phyloP scores from a whole-genome alignment of 92 coral and sea anemone species.

The Pocillopora meandrina region DNA sequence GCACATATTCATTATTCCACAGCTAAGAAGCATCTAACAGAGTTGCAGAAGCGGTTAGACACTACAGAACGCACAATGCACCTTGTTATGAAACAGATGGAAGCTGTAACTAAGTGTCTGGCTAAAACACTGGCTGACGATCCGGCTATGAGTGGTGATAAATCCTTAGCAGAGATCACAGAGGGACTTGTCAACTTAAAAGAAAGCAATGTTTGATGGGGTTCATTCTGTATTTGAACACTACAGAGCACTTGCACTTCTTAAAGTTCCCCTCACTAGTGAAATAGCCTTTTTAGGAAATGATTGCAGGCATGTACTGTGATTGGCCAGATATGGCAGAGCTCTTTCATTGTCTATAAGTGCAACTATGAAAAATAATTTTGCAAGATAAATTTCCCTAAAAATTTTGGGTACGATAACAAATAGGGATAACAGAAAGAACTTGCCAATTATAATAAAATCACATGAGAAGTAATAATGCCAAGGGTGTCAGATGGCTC shows the following conservation, averaged over 20 bases:
- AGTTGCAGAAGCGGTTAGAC: slow-evolving; percentile 94
- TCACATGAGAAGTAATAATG: too few relatives aligned
- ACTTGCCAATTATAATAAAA: too few relatives aligned
- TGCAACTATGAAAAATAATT: background rate
- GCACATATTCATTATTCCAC: background rate
- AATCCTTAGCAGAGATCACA: slow-evolving; percentile 86
- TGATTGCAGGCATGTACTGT: background rate
- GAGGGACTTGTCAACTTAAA: slow-evolving; percentile 90
- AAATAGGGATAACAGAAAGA: too few relatives aligned
- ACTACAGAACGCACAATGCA: slow-evolving; percentile 99
- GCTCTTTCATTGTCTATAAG: background rate
- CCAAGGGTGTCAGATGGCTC: too few relatives aligned
- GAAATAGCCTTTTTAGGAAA: background rate
- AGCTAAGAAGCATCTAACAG: slow-evolving; percentile 93
- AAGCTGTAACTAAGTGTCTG: slow-evolving; percentile 98
- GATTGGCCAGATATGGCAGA: too few relatives aligned
- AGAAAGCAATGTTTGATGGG: slow-evolving; percentile 83
- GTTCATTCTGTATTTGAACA: background rate
- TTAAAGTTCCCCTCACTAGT: background rate
- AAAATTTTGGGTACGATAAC: too few relatives aligned
- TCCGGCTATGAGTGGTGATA: slow-evolving; percentile 90
- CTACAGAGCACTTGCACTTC: slow-evolving; percentile 15
- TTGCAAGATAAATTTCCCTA: too few relatives aligned
- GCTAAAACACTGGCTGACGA: slow-evolving; percentile 95
- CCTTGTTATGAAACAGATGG: slow-evolving; percentile 99